Conservation (phyloP, 1,140 invertebrate species). For the Drosophila prosaltans region DNA sequence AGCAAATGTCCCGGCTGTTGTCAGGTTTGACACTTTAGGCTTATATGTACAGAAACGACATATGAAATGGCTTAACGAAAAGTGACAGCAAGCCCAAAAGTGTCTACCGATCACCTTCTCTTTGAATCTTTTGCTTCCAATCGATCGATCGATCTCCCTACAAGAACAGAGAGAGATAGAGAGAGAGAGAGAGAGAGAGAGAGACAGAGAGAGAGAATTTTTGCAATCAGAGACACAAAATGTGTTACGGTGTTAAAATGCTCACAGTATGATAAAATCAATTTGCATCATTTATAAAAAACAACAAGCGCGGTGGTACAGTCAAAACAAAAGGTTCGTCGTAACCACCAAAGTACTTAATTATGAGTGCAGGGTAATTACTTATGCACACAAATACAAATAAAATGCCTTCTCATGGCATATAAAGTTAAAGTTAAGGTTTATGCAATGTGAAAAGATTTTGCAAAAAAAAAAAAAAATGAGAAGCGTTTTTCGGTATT, state of each 20-base stretch:
- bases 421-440: no score
- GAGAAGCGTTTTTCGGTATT: no score
- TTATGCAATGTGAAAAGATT: slow-evolving; percentile 53
- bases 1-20: slow-evolving; percentile 79
- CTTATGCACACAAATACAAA: slow-evolving; percentile 52
- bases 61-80: slow-evolving; percentile 77
- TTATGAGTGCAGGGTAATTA: slow-evolving; percentile 37
- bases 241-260: slow-evolving; percentile 66
- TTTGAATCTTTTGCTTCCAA: slow-evolving; percentile 23
- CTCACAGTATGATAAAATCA: slow-evolving; percentile 54
- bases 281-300: slow-evolving; percentile 45
- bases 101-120: slow-evolving; percentile 58
- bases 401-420: slow-evolving; percentile 48
- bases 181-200: neutral
- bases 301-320: slow-evolving; percentile 23
- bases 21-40: slow-evolving; percentile 79
- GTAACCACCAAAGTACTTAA: slow-evolving; percentile 27
- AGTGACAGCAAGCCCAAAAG: slow-evolving; percentile 78
- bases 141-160: slow-evolving; percentile 17
- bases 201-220: neutral
- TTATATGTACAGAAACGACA: slow-evolving; percentile 57
- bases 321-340: slow-evolving; percentile 16
- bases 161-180: no score
- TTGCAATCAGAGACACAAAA: slow-evolving; percentile 34
- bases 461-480: no score